A percentile compares a stretch with the other conserved stretches of the same genome.
Conservation (phyloP, 2,888 invertebrate genomes). For the Campoletis raptor region DNA sequence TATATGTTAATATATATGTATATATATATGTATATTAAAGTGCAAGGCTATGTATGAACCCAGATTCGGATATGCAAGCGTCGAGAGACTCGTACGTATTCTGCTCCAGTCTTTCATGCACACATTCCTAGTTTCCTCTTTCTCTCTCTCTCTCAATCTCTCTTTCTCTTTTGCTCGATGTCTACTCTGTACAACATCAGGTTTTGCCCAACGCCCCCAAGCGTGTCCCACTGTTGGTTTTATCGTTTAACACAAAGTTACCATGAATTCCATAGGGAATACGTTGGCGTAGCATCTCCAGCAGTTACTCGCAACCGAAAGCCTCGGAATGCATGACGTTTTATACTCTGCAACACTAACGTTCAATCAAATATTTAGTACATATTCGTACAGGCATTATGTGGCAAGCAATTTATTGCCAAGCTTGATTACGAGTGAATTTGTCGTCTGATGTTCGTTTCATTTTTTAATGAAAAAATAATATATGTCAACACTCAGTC, state of each 20-base stretch:
- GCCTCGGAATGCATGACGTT: conserved; percentile 22
- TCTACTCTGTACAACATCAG: conserved; percentile 51
- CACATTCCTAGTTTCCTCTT: conserved; percentile 40
- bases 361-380: conserved; percentile 53
- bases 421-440: conserved; percentile 1
- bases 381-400: conserved; percentile 33
- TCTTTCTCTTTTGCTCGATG: conserved; percentile 45
- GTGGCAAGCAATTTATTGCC: background rate
- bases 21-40: background rate
- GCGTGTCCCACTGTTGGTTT: conserved; percentile 77
- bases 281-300: conserved; percentile 54
- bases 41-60: background rate
- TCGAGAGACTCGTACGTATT: conserved; percentile 51
- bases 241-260: conserved; percentile 80
- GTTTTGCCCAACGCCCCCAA: conserved; percentile 65
- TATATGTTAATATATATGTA: conserved; percentile 26
- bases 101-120: conserved; percentile 36
- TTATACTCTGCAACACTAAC: conserved; percentile 24
- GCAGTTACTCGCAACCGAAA: conserved; percentile 27
- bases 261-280: conserved; percentile 76
- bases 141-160: conserved; percentile 50
- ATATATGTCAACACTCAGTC: background rate
- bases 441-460: background rate
- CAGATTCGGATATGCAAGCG: conserved; percentile 47
- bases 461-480: background rate